Percentiles rank a stretch among this genome's conserved stretches.
Evolutionary conservation across 2,113 vertebrate species (phyloP).

Genomic region (Gnathonemus echidnorhynchus): DNA sequence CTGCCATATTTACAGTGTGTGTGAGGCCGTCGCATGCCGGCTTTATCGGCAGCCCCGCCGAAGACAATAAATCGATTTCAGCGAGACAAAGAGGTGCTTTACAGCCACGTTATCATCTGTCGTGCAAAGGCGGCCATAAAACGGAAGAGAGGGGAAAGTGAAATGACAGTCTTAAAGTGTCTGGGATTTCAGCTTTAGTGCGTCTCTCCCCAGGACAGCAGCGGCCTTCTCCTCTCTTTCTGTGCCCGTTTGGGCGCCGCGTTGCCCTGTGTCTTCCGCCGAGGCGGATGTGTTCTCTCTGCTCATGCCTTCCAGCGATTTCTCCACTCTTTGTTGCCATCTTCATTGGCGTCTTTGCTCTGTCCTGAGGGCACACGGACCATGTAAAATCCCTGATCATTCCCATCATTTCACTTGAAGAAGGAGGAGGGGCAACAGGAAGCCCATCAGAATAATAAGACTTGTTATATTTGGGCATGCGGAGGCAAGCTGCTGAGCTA

Average conservation of each 20-base stretch:
- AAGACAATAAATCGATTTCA: conserved; percentile 58
- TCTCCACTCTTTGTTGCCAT: neutral
- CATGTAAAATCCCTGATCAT: conserved; percentile 31
- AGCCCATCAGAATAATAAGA: conserved; percentile 44
- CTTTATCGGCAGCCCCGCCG: neutral
- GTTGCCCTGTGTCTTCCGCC: neutral
- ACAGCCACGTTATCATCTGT: conserved; percentile 52
- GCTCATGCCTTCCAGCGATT: neutral
- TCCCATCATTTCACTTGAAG: neutral
- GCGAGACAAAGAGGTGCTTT: conserved; percentile 61
- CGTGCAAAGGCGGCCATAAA: conserved; percentile 60
- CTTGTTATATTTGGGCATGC: conserved; percentile 32
- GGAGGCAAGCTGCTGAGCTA: neutral
- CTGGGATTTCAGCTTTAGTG: conserved; percentile 58
- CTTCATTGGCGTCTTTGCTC: neutral
- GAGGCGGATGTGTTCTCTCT: neutral
- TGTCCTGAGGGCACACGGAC: conserved; percentile 42
- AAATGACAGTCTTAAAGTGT: conserved; percentile 66
- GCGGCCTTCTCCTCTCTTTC: conserved; percentile 36
- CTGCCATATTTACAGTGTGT: neutral
- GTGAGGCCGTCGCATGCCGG: neutral
- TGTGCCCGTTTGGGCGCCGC: neutral
- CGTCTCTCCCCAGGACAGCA: conserved; percentile 51
- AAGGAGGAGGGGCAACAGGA: conserved; percentile 42
- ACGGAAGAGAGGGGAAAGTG: conserved; percentile 54